Evolutionary conservation across 35 echinoderm and acorn worm species (phyloP).

Genomic region (Ophiothrix spiculata): DNA sequence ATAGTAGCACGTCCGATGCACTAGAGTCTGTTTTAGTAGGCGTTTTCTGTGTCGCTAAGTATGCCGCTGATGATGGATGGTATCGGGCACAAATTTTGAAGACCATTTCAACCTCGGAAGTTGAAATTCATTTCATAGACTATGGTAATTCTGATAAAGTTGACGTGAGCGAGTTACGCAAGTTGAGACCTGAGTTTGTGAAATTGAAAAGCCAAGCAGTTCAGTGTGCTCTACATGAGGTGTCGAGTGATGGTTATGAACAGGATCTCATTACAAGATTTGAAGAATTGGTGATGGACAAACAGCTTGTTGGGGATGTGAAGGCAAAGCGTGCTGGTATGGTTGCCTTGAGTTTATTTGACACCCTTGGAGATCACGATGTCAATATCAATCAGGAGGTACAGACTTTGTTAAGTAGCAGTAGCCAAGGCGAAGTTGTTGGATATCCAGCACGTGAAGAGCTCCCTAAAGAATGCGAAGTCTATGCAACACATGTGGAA

Average conservation of each 20-base stretch:
- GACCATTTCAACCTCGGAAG: not conserved
- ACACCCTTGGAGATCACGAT: not conserved
- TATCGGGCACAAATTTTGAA: conserved; percentile 74
- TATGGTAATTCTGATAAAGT: conserved; percentile 72
- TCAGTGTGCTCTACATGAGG: conserved; percentile 49
- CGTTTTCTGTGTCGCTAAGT: conserved; percentile 75
- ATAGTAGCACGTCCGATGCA: not conserved
- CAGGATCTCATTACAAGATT: conserved; percentile 16
- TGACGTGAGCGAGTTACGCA: conserved; percentile 3
- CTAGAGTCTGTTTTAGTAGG: conserved; percentile 2
- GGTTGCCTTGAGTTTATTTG: not conserved
- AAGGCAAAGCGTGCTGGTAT: conserved; percentile 25
- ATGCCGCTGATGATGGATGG: conserved; percentile 54
- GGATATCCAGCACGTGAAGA: conserved; percentile 16
- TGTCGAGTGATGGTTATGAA: not conserved
- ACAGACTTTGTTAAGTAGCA: not conserved
- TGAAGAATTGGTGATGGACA: conserved; percentile 2
- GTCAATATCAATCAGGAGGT: conserved; percentile 9
- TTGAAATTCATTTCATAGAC: conserved; percentile 67
- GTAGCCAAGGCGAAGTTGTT: not conserved
- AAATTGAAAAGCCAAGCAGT: conserved; percentile 65
- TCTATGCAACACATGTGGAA: conserved; percentile 71
- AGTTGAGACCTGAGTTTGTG: conserved; percentile 13
- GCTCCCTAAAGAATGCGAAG: conserved; percentile 16
- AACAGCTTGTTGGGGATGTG: conserved; percentile 38